Conservation (phyloP, 2,797 vertebrate genomes). For the Apogon hyalosoma region DNA sequence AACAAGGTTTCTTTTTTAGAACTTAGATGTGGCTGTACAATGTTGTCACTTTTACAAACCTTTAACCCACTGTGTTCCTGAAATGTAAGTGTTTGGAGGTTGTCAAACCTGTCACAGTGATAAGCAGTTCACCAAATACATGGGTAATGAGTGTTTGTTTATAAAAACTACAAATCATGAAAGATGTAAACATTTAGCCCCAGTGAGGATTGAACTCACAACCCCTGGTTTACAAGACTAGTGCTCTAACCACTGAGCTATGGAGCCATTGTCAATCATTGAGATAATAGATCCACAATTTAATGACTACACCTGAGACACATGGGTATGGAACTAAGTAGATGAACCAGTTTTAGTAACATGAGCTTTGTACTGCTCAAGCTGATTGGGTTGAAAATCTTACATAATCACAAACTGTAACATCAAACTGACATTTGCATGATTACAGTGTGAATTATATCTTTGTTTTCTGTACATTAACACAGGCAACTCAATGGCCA, state of each 20-base stretch:
- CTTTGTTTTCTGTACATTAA: not conserved
- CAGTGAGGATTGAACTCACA: constrained; percentile 63
- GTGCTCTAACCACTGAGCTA: constrained; percentile 75
- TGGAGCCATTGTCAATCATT: not conserved
- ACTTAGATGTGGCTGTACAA: not conserved
- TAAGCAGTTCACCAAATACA: no score
- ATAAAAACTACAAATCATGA: rapidly evolving
- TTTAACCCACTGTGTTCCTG: no score
- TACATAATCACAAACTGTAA: not conserved
- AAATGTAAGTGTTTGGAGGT: no score
- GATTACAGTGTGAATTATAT: not conserved
- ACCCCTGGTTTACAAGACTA: constrained; percentile 72
- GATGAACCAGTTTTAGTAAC: constrained; percentile 13
- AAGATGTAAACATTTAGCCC: constrained; percentile 5
- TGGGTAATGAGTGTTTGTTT: rapidly evolving
- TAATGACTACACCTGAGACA: not conserved
- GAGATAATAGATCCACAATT: rapidly evolving
- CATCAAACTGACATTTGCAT: not conserved
- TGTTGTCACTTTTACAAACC: no score
- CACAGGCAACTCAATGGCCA: constrained; percentile 78
- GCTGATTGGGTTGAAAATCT: not conserved
- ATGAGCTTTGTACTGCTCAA: not conserved
- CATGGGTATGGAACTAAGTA: rapidly evolving
- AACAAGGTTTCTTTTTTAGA: not conserved
- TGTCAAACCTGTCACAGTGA: no score